Conservation (phyloP, 2,888 invertebrate species). For the Cataglyphis albicans region DNA sequence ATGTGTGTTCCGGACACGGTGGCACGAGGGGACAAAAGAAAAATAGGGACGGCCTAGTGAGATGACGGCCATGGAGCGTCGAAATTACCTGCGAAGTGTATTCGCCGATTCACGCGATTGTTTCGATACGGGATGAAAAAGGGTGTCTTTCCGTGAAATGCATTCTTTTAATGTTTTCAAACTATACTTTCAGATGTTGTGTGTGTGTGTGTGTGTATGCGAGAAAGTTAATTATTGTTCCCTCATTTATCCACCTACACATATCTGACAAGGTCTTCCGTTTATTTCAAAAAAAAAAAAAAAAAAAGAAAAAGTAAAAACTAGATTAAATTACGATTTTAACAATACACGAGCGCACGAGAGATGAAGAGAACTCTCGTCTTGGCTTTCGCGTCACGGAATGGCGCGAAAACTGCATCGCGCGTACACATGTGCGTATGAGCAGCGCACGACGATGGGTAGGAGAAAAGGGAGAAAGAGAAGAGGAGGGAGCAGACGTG, state of each 20-base stretch:
- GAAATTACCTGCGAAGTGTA: constrained; percentile 41
- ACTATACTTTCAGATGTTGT: neutral
- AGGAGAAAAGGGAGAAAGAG: neutral
- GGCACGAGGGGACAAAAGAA: constrained; percentile 52
- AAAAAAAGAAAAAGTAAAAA: neutral
- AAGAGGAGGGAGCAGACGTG: neutral
- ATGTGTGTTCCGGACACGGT: constrained; percentile 74
- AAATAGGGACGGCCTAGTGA: constrained; percentile 30
- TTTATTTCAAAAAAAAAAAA: neutral
- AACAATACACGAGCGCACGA: neutral
- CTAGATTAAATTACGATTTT: neutral
- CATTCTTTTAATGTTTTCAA: constrained; percentile 18
- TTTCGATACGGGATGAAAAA: neutral
- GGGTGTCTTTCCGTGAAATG: neutral
- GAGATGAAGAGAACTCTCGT: neutral
- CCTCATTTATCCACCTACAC: neutral
- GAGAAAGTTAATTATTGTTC: neutral
- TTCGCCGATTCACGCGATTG: constrained; percentile 33
- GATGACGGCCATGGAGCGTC: constrained; percentile 12
- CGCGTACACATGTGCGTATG: constrained; percentile 36
- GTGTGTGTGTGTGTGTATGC: no score
- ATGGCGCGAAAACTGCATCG: constrained; percentile 48
- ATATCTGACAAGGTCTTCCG: no score
- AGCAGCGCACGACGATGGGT: neutral
- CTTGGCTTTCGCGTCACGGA: neutral